A percentile compares a stretch with the other conserved stretches of the same genome.
Evolutionary conservation across 2,888 invertebrate species (phyloP).

Genomic region (Linnaemya tessellans): DNA sequence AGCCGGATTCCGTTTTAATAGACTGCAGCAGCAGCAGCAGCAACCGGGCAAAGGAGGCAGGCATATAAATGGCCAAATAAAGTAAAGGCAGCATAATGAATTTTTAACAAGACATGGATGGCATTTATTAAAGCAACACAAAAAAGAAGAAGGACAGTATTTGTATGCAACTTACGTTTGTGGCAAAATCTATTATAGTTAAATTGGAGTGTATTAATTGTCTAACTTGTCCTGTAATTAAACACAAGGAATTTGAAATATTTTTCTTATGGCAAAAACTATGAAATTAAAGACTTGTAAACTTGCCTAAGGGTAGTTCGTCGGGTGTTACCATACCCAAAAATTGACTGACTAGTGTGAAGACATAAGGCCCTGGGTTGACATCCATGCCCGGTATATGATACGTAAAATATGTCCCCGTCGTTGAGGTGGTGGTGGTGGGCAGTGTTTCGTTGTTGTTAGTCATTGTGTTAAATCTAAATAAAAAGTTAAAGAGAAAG

Average conservation of each 20-base stretch:
- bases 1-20: conserved; percentile 88
- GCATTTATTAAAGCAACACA: neutral
- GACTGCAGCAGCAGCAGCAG: conserved; percentile 84
- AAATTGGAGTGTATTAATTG: conserved; percentile 82
- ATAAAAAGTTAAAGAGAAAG: neutral
- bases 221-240: conserved; percentile 79
- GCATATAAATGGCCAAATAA: neutral
- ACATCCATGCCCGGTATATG: conserved; percentile 83
- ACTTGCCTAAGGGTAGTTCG: conserved; percentile 83
- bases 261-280: neutral
- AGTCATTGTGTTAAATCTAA: conserved; percentile 59
- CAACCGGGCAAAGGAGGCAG: no score
- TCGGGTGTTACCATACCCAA: conserved; percentile 83
- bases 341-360: conserved; percentile 83
- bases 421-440: conserved; percentile 73
- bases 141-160: neutral
- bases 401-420: conserved; percentile 81
- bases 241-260: neutral
- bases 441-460: conserved; percentile 80
- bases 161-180: conserved; percentile 78
- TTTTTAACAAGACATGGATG: neutral
- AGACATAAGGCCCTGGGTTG: conserved; percentile 81
- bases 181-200: conserved; percentile 80
- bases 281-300: neutral
- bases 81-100: neutral